Evolutionary conservation across 2,888 invertebrate genomes (phyloP), one percentile per base, ranked within the genome.

Genomic region (Tineola bisselliella): DNA sequence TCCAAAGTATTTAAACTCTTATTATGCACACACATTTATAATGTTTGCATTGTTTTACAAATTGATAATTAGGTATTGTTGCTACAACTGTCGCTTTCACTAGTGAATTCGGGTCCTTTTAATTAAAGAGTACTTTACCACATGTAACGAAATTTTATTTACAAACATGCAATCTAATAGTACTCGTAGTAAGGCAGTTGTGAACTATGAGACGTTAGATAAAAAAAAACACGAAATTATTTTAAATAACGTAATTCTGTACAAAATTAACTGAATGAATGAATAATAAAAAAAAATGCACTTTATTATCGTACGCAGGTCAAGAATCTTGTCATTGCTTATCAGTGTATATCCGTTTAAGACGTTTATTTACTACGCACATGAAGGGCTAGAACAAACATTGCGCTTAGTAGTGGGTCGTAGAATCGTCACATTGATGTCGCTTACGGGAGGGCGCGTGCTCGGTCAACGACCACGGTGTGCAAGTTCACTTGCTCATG

Each of bases 381-480:
- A 48, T 6, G 25, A 25, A 25, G 25, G 25, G 6, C 25, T 2
- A 25, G 25, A 66, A 67, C 43, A 43, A 43, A n/a, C 8, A n/a
- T 3, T 67, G 66, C 13, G 13, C 12, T 43, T 43, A 48, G 13
- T 48, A 48, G 10, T 48, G 15, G 48, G 15, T 48, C 17, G n/a
- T 56, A 58, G 12, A 61, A 61, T 66, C 63, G 65, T 63, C 69
- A 65, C 68, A 69, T 69, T 69, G 69, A 69, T 62, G 66, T 67
- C 59, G 65, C 65, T 64, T 61, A 64, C 31, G 63, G 56, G 70
- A 72, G 71, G 74, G 74, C 79, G 75, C 78, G 76, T 76, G 79
- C 72, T 73, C 77, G 82, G 82, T 83, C 79, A 78, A 73, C 76
- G 79, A 78, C 78, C 75, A 76, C 73, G 69, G 69, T 68, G 70